Evolutionary conservation across 2,888 invertebrate species (phyloP), one percentile per base, ranked within the genome.

Genomic region (Elmis aenea): DNA sequence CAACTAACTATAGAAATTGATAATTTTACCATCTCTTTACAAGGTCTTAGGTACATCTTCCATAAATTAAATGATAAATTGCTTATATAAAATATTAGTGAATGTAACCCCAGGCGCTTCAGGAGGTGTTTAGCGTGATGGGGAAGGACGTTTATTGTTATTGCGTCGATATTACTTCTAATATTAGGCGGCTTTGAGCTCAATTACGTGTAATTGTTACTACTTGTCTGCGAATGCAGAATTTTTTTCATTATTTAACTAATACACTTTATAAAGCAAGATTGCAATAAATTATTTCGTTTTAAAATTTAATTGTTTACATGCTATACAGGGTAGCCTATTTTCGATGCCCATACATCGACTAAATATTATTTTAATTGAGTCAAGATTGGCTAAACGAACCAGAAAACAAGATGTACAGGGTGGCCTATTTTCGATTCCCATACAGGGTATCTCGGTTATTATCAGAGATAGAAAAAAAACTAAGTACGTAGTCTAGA

Each of bases 21-120:
- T 46, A 44, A 38, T 40, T 43, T 34, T 34, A 41, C 50, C 42
- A 39, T 50, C 48, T 38, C 42, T 41, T 48, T 45, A 24, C 50
- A 48, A 50, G 48, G 50, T 35, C 45, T 35, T 20, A 26, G 34
- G 46, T 30, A 40, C 50, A 44, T 43, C 46, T 45, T 48, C 46
- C 14, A 30, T 38, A 31, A 45, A 43, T 43, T 38, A 38, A 44
- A 29, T 37, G 24, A 38, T 36, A 38, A 42, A 38, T 42, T 33
- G 38, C 33, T 31, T 22, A 18, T 27, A 29, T 33, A 30, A 36
- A 36, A 36, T 36, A 36, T 36, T 36, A 25, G 35, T 30, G 37
- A 37, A 26, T 26, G 37, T 26, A 13, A 26, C 31, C 30, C 23
- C 30, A 21, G 22, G 35, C 20, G 12, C 11, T 13, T 21, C 13